These are phyloP conservation scores for Paracyprichromis sp. DNA, from an alignment of 2,113 vertebrate species.

Conservation along the genomic window DNA sequence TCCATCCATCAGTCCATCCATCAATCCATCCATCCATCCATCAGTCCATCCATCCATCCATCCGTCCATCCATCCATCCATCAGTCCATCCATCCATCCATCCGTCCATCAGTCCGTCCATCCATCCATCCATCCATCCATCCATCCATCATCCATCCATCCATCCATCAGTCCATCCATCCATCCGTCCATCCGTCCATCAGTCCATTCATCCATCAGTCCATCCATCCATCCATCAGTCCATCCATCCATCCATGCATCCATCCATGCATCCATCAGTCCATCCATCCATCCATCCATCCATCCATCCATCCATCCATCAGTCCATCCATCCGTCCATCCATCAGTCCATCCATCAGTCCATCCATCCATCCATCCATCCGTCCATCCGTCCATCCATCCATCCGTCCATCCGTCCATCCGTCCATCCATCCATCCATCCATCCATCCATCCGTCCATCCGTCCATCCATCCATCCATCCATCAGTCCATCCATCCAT, in stretches of 20 bases:
- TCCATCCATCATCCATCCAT: accelerated
- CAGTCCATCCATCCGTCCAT: accelerated
- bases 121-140: accelerated
- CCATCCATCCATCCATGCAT: accelerated
- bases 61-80: accelerated
- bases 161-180: accelerated
- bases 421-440: accelerated
- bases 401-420: accelerated
- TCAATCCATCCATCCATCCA: accelerated
- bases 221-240: accelerated
- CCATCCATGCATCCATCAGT: accelerated
- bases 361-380: accelerated
- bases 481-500: no score
- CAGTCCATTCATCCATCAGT: accelerated
- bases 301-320: accelerated
- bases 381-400: accelerated
- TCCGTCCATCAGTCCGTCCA: accelerated
- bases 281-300: accelerated
- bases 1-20: accelerated
- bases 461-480: accelerated
- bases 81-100: accelerated
- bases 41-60: accelerated
- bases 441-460: no score
- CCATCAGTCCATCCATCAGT: accelerated
- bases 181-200: accelerated